A percentile compares a stretch with the other conserved stretches of the same genome.
These are phyloP conservation scores for Schizopygopsis pylzovi DNA, from an alignment of 2,797 vertebrate genomes.

Conservation along the genomic window DNA sequence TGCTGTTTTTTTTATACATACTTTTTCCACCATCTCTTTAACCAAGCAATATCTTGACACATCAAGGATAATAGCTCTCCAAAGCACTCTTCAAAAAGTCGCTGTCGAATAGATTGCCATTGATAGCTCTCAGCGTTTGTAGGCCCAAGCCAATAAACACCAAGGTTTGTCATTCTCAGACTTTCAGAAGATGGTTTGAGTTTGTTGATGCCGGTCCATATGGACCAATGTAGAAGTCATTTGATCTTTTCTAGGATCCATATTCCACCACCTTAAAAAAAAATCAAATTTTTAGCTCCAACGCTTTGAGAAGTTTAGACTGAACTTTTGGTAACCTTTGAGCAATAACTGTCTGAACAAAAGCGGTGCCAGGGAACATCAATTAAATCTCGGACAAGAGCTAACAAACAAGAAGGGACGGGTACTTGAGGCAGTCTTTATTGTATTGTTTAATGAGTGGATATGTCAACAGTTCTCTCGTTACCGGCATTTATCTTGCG, in stretches of 20 bases:
- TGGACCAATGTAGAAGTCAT: neutral
- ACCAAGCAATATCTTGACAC: constrained; percentile 51
- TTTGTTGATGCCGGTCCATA: neutral
- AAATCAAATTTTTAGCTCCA: neutral
- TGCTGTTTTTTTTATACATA: constrained; percentile 32
- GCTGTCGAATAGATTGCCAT: constrained; percentile 59
- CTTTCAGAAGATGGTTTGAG: neutral
- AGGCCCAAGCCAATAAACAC: constrained; percentile 10
- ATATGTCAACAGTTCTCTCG: constrained; percentile 66
- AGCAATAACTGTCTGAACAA: neutral
- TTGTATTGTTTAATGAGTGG: constrained; percentile 64
- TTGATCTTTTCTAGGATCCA: neutral
- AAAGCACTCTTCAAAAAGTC: constrained; percentile 57
- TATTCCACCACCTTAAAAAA: neutral
- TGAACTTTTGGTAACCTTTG: constrained; percentile 43
- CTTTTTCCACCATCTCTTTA: constrained; percentile 41
- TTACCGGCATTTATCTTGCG: constrained; percentile 7
- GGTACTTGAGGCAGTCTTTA: constrained; percentile 57
- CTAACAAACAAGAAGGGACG: constrained; percentile 51
- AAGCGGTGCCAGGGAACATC: constrained; percentile 17
- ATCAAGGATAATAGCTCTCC: constrained; percentile 50
- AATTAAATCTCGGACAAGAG: constrained; percentile 45
- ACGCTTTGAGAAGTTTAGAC: constrained; percentile 19
- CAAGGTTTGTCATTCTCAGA: constrained; percentile 20
- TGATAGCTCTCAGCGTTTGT: constrained; percentile 50